Percentiles rank a stretch among this genome's conserved stretches.
Evolutionary conservation across 2,797 vertebrate species (phyloP).

Genomic region (Valencia hispanica): DNA sequence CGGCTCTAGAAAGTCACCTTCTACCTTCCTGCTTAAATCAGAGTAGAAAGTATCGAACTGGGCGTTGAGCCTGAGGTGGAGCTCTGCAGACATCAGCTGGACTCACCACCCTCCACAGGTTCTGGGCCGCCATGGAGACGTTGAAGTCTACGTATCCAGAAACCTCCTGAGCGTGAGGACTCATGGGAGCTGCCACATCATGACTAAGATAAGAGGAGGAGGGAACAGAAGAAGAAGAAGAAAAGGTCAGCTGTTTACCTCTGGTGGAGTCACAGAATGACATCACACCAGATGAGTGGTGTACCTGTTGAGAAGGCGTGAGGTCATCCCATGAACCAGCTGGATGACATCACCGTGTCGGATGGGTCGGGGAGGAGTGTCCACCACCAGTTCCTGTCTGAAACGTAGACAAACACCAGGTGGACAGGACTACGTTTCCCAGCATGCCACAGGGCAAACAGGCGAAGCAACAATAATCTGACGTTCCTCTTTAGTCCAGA

Average conservation of each 20-base stretch:
- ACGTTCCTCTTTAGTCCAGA: no score
- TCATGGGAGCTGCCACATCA: constrained; percentile 94
- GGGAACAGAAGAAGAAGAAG: neutral
- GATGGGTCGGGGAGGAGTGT: constrained; percentile 85
- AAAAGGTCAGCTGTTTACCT: neutral
- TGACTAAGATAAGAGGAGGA: constrained; percentile 78
- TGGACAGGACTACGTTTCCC: neutral
- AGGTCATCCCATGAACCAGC: constrained; percentile 93
- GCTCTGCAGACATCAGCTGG: no score
- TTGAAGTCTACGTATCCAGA: constrained; percentile 98
- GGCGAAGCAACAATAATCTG: no score
- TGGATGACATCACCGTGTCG: constrained; percentile 91
- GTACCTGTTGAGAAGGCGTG: constrained; percentile 95
- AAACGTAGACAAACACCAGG: neutral
- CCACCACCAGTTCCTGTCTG: constrained; percentile 92
- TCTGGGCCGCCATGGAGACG: constrained; percentile 93
- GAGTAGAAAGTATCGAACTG: neutral
- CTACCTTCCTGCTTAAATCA: neutral
- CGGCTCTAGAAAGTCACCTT: neutral
- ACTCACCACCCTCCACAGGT: constrained; percentile 94
- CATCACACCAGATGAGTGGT: constrained; percentile 28
- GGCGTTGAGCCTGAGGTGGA: no score
- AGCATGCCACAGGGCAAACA: neutral
- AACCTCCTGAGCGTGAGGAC: constrained; percentile 92
- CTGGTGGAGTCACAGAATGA: neutral